Evolutionary conservation across 2,888 invertebrate species (phyloP).

Genomic region (Drosophila macrospina): DNA sequence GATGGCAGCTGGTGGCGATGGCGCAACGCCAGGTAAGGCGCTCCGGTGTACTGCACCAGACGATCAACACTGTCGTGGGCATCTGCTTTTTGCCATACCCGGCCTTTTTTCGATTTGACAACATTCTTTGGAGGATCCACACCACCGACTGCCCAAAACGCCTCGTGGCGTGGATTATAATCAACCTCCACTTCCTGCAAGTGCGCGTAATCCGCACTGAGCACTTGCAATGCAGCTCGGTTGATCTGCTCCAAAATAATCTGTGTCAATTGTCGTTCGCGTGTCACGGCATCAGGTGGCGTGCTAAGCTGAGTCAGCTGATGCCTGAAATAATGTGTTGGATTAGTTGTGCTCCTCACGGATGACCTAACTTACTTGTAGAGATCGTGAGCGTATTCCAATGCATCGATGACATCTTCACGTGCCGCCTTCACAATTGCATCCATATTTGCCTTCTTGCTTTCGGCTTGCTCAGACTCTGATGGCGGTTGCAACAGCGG

Average conservation of each 20-base stretch:
- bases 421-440: slow-evolving; percentile 60
- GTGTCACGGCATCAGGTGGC: slow-evolving; percentile 36
- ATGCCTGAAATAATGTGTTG: slow-evolving; percentile 25
- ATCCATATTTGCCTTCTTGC: slow-evolving; percentile 40
- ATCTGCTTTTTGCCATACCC: slow-evolving; percentile 85
- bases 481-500: slow-evolving; percentile 56
- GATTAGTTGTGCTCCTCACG: background rate
- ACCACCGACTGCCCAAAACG: slow-evolving; percentile 94
- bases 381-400: slow-evolving; percentile 76
- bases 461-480: background rate
- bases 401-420: slow-evolving; percentile 77
- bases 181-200: slow-evolving; percentile 88
- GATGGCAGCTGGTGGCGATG: slow-evolving; percentile 89
- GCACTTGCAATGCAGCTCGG: slow-evolving; percentile 88
- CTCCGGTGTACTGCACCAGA: slow-evolving; percentile 89
- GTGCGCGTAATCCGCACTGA: slow-evolving; percentile 88
- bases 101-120: slow-evolving; percentile 85
- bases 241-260: slow-evolving; percentile 89
- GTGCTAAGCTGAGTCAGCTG: slow-evolving; percentile 27
- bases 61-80: slow-evolving; percentile 88
- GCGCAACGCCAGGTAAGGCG: slow-evolving; percentile 90
- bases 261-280: slow-evolving; percentile 75
- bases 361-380: slow-evolving; percentile 62
- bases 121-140: slow-evolving; percentile 87
- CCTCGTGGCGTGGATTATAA: slow-evolving; percentile 91